Conservation (phyloP, 1,140 invertebrate genomes). For the Drosophila ananassae region DNA sequence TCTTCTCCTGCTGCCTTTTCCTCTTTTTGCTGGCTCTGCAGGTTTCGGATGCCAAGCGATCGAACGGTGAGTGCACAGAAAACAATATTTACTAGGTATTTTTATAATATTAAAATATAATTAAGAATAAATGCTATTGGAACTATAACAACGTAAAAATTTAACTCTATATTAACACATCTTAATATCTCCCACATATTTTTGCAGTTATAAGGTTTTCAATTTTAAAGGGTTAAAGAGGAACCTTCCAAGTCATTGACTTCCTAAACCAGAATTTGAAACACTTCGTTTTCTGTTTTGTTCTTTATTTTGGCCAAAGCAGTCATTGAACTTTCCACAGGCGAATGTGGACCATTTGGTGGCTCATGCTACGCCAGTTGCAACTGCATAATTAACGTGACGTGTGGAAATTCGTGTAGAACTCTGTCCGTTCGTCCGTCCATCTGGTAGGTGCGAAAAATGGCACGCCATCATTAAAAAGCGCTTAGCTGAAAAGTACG, state of each 20-base stretch:
- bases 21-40: constrained; percentile 48
- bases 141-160: too few relatives aligned
- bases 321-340: constrained; percentile 64
- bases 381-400: constrained; percentile 67
- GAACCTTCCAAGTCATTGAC: constrained; percentile 44
- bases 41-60: constrained; percentile 61
- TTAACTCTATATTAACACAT: too few relatives aligned
- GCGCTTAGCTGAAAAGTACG: constrained; percentile 63
- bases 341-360: constrained; percentile 59
- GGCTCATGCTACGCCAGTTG: constrained; percentile 58
- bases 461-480: constrained; percentile 79
- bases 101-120: background rate
- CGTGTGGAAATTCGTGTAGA: constrained; percentile 66
- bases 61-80: constrained; percentile 59
- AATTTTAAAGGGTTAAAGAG: background rate
- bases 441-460: constrained; percentile 62
- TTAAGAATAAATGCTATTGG: background rate
- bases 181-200: background rate
- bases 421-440: constrained; percentile 13
- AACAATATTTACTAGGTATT: background rate
- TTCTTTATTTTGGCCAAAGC: constrained; percentile 32
- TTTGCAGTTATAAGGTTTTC: background rate
- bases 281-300: constrained; percentile 8
- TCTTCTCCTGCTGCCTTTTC: constrained; percentile 61
- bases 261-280: constrained; percentile 29